Conservation (phyloP, 2,113 vertebrate genomes). For the Albula glossodonta region DNA sequence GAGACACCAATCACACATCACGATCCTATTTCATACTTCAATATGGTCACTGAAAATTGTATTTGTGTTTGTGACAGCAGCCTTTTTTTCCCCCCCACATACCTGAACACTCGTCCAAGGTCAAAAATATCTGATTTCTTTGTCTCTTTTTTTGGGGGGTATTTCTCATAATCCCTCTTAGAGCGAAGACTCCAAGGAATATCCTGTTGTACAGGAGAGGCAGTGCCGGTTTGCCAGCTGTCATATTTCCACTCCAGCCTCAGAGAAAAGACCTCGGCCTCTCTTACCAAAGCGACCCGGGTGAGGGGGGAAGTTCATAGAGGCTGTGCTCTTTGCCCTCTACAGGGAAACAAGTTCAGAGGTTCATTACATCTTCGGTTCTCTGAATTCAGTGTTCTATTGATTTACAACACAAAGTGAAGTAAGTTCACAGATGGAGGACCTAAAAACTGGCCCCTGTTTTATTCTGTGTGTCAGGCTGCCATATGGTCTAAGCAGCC, state of each 20-base stretch:
- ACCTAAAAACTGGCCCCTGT: constrained; percentile 12
- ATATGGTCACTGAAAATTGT: background rate
- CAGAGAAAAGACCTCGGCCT: background rate
- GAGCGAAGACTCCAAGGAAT: background rate
- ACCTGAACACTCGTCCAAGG: background rate
- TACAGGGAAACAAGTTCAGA: background rate
- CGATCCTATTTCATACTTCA: background rate
- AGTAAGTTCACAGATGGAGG: constrained; percentile 16
- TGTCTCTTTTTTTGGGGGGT: background rate
- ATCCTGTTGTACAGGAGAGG: background rate
- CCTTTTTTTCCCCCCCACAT: background rate
- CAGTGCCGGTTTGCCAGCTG: background rate
- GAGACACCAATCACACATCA: background rate
- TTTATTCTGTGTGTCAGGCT: background rate
- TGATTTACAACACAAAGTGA: constrained; percentile 21
- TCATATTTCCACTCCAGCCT: background rate
- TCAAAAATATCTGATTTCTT: background rate
- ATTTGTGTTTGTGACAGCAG: background rate
- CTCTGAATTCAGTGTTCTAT: background rate
- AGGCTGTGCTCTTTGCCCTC: background rate
- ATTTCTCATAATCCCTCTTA: background rate
- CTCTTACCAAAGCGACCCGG: background rate
- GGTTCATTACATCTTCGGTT: background rate
- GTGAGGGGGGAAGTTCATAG: background rate
- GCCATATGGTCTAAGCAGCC: background rate